Conservation (phyloP, 2,888 invertebrate genomes). For the Cataglyphis cursor region DNA sequence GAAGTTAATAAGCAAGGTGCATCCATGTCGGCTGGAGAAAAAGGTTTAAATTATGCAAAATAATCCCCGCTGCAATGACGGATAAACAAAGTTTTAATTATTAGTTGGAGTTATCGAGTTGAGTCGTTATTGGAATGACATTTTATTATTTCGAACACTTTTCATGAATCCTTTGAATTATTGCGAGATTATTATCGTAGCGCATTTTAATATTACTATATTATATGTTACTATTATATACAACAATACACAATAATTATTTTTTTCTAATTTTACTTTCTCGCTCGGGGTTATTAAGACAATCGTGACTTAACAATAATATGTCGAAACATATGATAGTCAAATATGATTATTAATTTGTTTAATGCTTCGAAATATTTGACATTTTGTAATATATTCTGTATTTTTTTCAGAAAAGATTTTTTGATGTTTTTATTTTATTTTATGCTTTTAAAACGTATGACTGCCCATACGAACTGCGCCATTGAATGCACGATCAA, state of each 20-base stretch:
- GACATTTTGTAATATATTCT: background rate
- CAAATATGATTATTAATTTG: no score
- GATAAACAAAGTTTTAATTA: conserved; percentile 48
- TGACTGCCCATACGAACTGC: background rate
- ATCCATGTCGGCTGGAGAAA: background rate
- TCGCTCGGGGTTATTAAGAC: no score
- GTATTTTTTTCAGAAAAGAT: background rate
- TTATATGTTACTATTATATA: no score
- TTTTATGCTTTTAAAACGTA: background rate
- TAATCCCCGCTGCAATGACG: conserved; percentile 23
- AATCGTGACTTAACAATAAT: no score
- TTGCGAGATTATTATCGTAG: background rate
- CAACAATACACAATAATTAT: no score
- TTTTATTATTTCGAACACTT: conserved; percentile 24
- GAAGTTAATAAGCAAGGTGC: conserved; percentile 55
- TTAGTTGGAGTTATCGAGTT: conserved; percentile 33
- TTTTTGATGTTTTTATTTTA: background rate
- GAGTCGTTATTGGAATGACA: conserved; percentile 25
- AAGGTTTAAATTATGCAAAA: conserved; percentile 45
- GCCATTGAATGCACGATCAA: conserved; percentile 25
- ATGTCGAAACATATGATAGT: no score
- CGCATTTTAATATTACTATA: background rate
- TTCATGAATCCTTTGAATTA: background rate
- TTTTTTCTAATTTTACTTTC: background rate
- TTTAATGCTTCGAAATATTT: no score